Evolutionary conservation across 1,140 invertebrate species (phyloP).

Genomic region (Drepana arcuata): DNA sequence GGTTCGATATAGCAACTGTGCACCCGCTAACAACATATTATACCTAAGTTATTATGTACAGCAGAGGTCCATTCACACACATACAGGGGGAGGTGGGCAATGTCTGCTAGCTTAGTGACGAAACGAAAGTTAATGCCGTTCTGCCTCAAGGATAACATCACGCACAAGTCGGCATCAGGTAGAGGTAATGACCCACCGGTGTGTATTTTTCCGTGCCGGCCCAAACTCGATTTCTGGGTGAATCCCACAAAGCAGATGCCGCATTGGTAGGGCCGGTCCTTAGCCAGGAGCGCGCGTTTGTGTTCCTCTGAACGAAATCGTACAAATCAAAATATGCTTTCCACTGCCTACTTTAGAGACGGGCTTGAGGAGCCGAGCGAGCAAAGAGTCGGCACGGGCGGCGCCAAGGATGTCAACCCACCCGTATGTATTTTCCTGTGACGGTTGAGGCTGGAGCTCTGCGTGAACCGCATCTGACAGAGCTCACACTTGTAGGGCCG

Average conservation of each 20-base stretch:
- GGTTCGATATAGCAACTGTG: slow-evolving; percentile 63
- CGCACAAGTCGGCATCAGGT: slow-evolving; percentile 31
- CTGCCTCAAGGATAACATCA: slow-evolving; percentile 45
- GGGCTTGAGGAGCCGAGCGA: slow-evolving; percentile 13
- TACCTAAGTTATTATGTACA: slow-evolving; percentile 28
- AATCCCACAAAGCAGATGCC: slow-evolving; percentile 70
- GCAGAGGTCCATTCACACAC: slow-evolving; percentile 54
- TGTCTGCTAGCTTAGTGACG: slow-evolving; percentile 11
- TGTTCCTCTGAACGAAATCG: slow-evolving; percentile 53
- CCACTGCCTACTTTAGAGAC: slow-evolving; percentile 7
- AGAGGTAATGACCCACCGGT: slow-evolving; percentile 44
- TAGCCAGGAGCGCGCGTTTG: slow-evolving; percentile 60
- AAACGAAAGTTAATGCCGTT: slow-evolving; percentile 30
- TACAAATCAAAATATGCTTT: slow-evolving; percentile 25
- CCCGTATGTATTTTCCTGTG: slow-evolving; percentile 89
- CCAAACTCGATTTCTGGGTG: slow-evolving; percentile 61
- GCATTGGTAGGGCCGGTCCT: slow-evolving; percentile 72
- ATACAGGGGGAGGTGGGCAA: slow-evolving; percentile 57
- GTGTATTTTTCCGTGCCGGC: slow-evolving; percentile 56
- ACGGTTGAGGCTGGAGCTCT: slow-evolving; percentile 85
- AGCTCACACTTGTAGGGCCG: slow-evolving; percentile 84
- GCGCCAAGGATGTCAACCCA: slow-evolving; percentile 45
- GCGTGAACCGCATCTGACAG: slow-evolving; percentile 82
- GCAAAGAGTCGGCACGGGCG: slow-evolving; percentile 19
- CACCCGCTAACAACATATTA: slow-evolving; percentile 44